Evolutionary conservation across 2,888 invertebrate genomes (phyloP).

Genomic region (Cenopis cana): DNA sequence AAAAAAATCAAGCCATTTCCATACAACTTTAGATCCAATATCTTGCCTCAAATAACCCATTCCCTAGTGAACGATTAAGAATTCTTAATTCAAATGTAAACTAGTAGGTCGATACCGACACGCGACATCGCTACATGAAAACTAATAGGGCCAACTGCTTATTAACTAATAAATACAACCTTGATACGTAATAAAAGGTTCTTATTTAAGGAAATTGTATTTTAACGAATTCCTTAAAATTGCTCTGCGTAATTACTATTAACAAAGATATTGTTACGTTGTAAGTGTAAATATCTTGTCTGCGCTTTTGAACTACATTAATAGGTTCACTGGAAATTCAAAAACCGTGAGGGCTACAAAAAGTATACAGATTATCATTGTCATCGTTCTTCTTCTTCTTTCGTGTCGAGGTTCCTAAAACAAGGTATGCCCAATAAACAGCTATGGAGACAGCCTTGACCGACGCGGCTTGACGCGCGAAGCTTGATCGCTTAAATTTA

Average conservation of each 20-base stretch:
- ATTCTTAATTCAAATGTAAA: constrained; percentile 26
- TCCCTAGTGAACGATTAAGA: constrained; percentile 30
- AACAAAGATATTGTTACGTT: no score
- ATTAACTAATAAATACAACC: constrained; percentile 16
- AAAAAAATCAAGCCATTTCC: neutral
- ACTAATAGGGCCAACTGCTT: constrained; percentile 2
- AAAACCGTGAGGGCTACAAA: no score
- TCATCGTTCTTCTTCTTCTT: no score
- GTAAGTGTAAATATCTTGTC: no score
- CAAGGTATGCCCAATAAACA: no score
- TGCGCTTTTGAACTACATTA: no score
- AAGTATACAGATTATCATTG: no score
- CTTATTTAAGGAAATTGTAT: neutral
- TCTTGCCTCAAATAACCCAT: neutral
- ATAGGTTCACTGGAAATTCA: no score
- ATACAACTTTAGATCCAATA: constrained; percentile 22
- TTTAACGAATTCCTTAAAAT: neutral
- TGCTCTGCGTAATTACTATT: no score
- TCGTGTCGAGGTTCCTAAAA: no score
- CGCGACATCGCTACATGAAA: neutral
- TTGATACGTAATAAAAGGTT: neutral
- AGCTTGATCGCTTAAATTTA: neutral
- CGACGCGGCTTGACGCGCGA: no score
- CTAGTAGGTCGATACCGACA: constrained; percentile 19
- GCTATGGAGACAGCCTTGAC: no score